phyloP scores from a whole-genome alignment of 92 coral and sea anemone genomes.

The Actinernus sp. region DNA sequence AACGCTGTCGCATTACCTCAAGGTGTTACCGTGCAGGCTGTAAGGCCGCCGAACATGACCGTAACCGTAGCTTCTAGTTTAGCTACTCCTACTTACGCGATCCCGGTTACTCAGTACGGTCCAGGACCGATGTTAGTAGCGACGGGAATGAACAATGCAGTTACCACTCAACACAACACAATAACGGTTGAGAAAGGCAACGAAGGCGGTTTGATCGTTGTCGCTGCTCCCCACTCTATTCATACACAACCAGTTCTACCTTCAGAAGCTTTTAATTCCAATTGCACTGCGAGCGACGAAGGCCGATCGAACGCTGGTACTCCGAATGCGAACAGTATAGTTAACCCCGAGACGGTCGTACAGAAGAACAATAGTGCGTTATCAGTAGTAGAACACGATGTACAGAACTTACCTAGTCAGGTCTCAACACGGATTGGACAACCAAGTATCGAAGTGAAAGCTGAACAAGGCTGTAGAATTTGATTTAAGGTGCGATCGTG shows the following conservation, averaged over 20 bases:
- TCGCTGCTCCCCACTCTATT: conserved; percentile 27
- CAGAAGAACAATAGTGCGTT: conserved; percentile 26
- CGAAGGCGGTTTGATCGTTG: conserved; percentile 57
- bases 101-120: conserved; percentile 82
- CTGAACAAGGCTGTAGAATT: conserved; percentile 91
- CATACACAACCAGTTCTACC: conserved; percentile 8
- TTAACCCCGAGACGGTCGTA: conserved; percentile 4
- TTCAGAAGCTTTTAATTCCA: conserved; percentile 10
- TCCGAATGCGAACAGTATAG: conserved; percentile 13
- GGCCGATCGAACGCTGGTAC: conserved; percentile 25
- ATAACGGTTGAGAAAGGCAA: conserved; percentile 72
- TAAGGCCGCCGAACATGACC: conserved; percentile 58
- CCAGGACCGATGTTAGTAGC: conserved; percentile 74
- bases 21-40: conserved; percentile 81
- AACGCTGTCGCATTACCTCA: conserved; percentile 64
- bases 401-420: neutral
- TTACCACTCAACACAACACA: conserved; percentile 68
- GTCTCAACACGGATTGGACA: conserved; percentile 34
- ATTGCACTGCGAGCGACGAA: neutral
- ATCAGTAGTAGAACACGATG: conserved; percentile 2
- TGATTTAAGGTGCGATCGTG: too few relatives aligned
- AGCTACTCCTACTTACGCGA: conserved; percentile 88
- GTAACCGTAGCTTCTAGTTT: conserved; percentile 78
- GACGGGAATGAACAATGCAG: conserved; percentile 67
- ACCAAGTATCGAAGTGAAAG: conserved; percentile 89